Evolutionary conservation across 2,113 vertebrate genomes (phyloP), one percentile per base, ranked within the genome.

Genomic region (Dipodomys stephensi): DNA sequence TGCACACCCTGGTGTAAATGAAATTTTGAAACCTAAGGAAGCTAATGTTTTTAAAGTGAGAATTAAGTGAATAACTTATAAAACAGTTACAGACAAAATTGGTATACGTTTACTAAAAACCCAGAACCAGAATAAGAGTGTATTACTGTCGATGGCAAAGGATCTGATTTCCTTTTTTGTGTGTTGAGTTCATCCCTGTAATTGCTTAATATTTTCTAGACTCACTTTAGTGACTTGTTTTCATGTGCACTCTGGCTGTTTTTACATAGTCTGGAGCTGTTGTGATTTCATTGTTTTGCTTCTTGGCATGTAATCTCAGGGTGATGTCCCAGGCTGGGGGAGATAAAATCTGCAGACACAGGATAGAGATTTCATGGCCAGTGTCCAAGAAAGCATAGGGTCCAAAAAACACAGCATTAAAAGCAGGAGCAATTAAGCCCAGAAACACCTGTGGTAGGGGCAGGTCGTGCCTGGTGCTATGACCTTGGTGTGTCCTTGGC

Each of bases 1-100:
- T 6, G 19, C 27, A 71, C 27, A 23, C 32, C n/a, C 28, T 16
- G 23, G 13, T 60, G 7, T 62, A 7, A 46, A 53, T 0, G 64
- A 89, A 93, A 88, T 89, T 25, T 93, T 72, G 80, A 67, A 10
- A 6, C 1, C 87, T 95, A 32, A 72, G 77, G 86, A 87, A 13
- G 32, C 27, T 69, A 35, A 8, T 78, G 35, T 28, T 77, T 79
- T 90, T 22, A 30, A 87, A 81, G 62, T 73, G 22, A 28, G 87
- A 87, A 89, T 68, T 83, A 92, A 94, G 68, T 46, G 25, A 77
- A 71, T 39, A 28, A 65, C 28, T 81, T 72, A 76, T 4, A 32
- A 87, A 92, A 35, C 7, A 18, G 11, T 90, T 83, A 84, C 19
- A 49, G 18, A 27, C 15, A n/a, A 25, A 57, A 46, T 65, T 65